A percentile compares a stretch with the other conserved stretches of the same genome.
phyloP scores from a whole-genome alignment of 1,140 invertebrate species.

The Lepidurus apus region DNA sequence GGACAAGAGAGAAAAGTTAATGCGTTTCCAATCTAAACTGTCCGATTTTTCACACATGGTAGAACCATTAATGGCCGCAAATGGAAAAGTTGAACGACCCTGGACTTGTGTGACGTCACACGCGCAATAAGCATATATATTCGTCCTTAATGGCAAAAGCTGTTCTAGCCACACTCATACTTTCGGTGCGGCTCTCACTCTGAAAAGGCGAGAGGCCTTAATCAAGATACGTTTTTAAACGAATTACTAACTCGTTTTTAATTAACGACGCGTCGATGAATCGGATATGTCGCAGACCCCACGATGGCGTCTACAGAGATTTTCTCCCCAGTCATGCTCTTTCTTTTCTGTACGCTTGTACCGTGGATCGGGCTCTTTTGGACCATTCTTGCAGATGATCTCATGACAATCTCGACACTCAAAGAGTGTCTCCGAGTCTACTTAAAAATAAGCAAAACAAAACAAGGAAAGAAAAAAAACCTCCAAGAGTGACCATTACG shows the following conservation, averaged over 20 bases:
- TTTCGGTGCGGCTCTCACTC: not conserved
- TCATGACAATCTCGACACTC: not conserved
- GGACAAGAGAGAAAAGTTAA: not conserved
- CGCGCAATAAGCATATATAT: not conserved
- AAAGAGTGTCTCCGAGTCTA: not conserved
- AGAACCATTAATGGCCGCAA: constrained; percentile 8
- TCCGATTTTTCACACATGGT: constrained; percentile 15
- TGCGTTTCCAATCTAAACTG: constrained; percentile 16
- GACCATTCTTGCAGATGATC: not conserved
- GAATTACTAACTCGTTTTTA: not conserved
- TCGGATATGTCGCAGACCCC: not conserved
- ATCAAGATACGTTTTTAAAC: not conserved
- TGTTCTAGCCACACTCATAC: not conserved
- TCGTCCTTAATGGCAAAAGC: constrained; percentile 21
- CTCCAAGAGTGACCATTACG: not conserved
- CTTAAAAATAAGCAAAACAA: not conserved
- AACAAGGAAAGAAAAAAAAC: not conserved
- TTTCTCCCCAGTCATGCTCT: not conserved
- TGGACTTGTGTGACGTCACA: not conserved
- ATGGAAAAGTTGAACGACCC: not conserved
- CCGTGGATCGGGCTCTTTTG: no score
- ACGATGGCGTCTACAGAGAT: not conserved
- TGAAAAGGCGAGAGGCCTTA: not conserved
- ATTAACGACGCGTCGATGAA: constrained; percentile 7
- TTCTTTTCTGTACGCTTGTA: no score